phyloP scores from a whole-genome alignment of 2,797 vertebrate genomes.

The Cetoscarus ocellatus region DNA sequence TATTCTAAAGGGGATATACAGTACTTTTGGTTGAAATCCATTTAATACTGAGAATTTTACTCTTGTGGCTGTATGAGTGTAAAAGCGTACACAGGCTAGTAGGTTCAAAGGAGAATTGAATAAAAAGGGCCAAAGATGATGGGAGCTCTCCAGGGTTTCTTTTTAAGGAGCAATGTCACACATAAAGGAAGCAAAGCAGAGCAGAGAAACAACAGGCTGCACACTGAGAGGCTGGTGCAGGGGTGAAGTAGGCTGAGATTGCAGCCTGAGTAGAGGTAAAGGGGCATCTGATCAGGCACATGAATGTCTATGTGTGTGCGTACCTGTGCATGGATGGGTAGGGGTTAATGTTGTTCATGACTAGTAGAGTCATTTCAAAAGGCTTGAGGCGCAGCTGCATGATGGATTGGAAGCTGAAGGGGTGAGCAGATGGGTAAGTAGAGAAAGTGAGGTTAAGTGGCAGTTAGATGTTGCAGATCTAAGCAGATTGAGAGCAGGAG shows the following conservation, averaged over 20 bases:
- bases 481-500: constrained; percentile 77
- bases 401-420: constrained; percentile 78
- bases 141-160: constrained; percentile 82
- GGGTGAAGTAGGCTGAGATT: constrained; percentile 87
- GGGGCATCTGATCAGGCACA: constrained; percentile 78
- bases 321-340: constrained; percentile 38
- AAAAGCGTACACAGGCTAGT: constrained; percentile 60
- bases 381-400: constrained; percentile 65
- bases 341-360: constrained; percentile 82
- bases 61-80: constrained; percentile 41
- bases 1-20: constrained; percentile 16
- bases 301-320: constrained; percentile 21
- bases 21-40: constrained; percentile 23
- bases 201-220: constrained; percentile 82
- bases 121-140: constrained; percentile 85
- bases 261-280: constrained; percentile 83
- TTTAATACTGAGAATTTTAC: constrained; percentile 51
- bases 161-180: constrained; percentile 77
- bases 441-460: constrained; percentile 88
- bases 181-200: constrained; percentile 81
- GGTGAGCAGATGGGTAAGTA: constrained; percentile 80
- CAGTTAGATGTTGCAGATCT: constrained; percentile 86
- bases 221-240: constrained; percentile 75
- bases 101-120: constrained; percentile 84
- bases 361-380: constrained; percentile 83